A percentile compares a stretch with the other conserved stretches of the same genome.
phyloP scores from a whole-genome alignment of 2,888 invertebrate species.

The Mycalesis mineus region DNA sequence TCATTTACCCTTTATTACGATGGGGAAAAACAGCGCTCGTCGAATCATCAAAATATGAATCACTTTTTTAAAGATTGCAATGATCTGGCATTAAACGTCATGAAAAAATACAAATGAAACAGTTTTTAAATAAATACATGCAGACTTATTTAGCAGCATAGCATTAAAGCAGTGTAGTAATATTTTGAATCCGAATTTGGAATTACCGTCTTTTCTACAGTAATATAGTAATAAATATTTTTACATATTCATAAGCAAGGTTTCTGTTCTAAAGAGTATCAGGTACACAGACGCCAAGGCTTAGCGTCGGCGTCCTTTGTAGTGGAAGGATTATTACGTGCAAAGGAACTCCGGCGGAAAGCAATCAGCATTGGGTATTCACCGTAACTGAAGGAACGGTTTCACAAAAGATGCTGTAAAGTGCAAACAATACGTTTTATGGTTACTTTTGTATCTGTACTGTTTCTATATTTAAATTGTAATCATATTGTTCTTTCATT shows the following conservation, averaged over 20 bases:
- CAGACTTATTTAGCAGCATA: background rate
- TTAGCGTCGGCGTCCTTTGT: slow-evolving; percentile 38
- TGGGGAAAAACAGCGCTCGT: slow-evolving; percentile 36
- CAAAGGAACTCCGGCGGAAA: slow-evolving; percentile 15
- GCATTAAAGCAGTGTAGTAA: background rate
- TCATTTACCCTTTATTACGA: background rate
- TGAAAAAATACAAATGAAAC: background rate
- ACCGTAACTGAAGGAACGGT: slow-evolving; percentile 37
- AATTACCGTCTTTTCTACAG: background rate
- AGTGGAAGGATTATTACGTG: slow-evolving; percentile 19
- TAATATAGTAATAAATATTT: background rate
- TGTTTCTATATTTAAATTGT: slow-evolving; percentile 43
- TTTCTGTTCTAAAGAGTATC: slow-evolving; percentile 34
- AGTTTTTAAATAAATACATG: background rate
- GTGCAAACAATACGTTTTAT: slow-evolving; percentile 57
- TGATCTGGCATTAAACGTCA: background rate
- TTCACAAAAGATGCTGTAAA: slow-evolving; percentile 46
- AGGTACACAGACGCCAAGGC: slow-evolving; percentile 36
- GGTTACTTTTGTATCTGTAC: slow-evolving; percentile 44
- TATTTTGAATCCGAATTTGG: background rate
- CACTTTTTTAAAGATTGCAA: slow-evolving; percentile 25
- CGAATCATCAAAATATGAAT: slow-evolving; percentile 38
- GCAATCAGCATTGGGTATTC: slow-evolving; percentile 33
- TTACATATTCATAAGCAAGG: slow-evolving; percentile 42
- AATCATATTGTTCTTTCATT: slow-evolving; percentile 44